phyloP scores from a whole-genome alignment of 2,888 invertebrate species.

The Conops quadrifasciatus region DNA sequence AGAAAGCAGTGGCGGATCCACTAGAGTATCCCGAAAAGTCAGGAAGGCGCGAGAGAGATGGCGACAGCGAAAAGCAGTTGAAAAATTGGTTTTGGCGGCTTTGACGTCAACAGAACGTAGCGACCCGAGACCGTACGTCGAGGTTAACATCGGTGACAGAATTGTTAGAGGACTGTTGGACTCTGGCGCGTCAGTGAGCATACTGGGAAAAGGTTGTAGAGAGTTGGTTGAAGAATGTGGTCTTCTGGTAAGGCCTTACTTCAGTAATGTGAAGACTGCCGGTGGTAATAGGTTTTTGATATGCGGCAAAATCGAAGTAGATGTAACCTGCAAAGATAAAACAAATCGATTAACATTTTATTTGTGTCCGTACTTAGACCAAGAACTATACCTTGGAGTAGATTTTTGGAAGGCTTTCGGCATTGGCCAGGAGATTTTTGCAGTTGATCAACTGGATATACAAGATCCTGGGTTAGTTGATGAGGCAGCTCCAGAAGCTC shows the following conservation, averaged over 20 bases:
- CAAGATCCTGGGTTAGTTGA: not conserved
- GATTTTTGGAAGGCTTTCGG: not conserved
- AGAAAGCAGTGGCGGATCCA: not conserved
- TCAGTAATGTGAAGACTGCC: too few species aligned
- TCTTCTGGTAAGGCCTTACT: not conserved
- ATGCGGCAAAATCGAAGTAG: too few species aligned
- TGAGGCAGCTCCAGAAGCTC: not conserved
- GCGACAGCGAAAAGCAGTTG: not conserved
- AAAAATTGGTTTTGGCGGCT: not conserved
- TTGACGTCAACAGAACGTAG: not conserved
- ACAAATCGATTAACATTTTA: too few species aligned
- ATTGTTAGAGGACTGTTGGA: too few species aligned
- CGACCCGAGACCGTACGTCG: not conserved
- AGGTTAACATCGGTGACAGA: too few species aligned
- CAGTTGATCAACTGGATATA: not conserved
- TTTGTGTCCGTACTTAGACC: too few species aligned
- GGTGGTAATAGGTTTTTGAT: too few species aligned
- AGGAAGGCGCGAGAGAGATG: too few species aligned
- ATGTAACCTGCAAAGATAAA: too few species aligned
- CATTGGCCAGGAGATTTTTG: not conserved
- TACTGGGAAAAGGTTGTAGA: not conserved
- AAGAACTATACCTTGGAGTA: not conserved
- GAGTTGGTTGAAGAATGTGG: conserved; percentile 9
- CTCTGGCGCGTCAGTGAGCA: conserved; percentile 24
- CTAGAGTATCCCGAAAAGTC: not conserved